Base-by-base conservation (phyloP, 2,888 invertebrate species). In the Cheilosia vulpina region DNA sequence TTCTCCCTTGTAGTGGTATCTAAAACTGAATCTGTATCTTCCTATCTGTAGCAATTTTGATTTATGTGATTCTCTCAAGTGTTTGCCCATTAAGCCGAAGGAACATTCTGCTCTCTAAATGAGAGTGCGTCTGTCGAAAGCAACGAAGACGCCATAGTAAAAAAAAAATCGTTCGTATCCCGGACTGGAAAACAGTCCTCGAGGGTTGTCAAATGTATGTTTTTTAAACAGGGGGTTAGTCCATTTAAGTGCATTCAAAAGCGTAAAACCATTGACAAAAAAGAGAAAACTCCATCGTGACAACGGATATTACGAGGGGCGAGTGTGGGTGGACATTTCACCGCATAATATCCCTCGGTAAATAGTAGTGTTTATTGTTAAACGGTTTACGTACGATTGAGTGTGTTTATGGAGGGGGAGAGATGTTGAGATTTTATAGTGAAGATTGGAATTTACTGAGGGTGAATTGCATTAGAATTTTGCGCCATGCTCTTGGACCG, bases 341-440 rank as follows among this genome's bases (percentile, higher is more conserved):
- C 72, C 83, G 52, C 79, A 79, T 53, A 69, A 65, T 69, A 38
- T 50, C 62, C 45, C 53, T 72, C 43, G 68, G 71, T 55, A 77
- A 68, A 81, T 85, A 72, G 72, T 80, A 45, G 81, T 77, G 77
- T 81, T 81, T 81, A 81, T 81, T 85, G 85, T 81, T 85, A 81
- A 85, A 77, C 76, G 85, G 81, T 85, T 85, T 81, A 85, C 62
- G 63, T 85, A 68, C 72, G 60, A 80, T 81, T 81, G 81, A 76
- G 47, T 85, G 68, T 75, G 45, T 50, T 75, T 53, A 9, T 38
- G 15, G 19, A 21, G 15, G 34, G 21, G 1, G 21, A 3, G 34
- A n/a, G 50, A 57, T 50, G 71, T 21, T 65, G 63, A 34, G 65
- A 63, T 75, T 81, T 69, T 50, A 63, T 41, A 52, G 41, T 41